Evolutionary conservation across 2,888 invertebrate genomes (phyloP).

Genomic region (Carpatolechia fugitivella): DNA sequence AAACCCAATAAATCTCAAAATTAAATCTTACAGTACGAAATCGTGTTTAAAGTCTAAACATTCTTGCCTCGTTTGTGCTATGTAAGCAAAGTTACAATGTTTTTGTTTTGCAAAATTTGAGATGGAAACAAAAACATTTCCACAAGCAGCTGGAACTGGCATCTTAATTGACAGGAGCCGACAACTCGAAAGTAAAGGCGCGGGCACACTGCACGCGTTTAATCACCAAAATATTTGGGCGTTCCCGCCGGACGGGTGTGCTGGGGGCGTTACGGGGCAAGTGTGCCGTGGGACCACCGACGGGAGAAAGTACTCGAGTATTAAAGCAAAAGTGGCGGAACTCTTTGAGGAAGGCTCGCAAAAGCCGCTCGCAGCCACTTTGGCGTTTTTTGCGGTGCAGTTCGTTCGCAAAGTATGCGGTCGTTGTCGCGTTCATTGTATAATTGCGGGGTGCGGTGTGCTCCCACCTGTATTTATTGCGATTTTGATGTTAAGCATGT

Average conservation of each 20-base stretch:
- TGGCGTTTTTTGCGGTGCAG: constrained; percentile 55
- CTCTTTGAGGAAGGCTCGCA: constrained; percentile 42
- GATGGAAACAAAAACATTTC: constrained; percentile 32
- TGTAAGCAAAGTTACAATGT: no score
- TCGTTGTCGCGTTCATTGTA: constrained; percentile 35
- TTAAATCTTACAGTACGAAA: no score
- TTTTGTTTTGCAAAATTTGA: constrained; percentile 10
- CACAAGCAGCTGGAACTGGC: constrained; percentile 17
- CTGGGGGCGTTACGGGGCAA: constrained; percentile 49
- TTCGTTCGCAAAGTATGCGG: constrained; percentile 56
- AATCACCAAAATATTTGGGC: constrained; percentile 69
- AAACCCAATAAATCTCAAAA: no score
- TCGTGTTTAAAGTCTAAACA: no score
- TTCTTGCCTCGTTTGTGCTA: no score
- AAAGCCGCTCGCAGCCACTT: constrained; percentile 39
- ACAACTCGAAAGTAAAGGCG: constrained; percentile 60
- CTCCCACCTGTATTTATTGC: constrained; percentile 35
- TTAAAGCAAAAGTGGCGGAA: constrained; percentile 49
- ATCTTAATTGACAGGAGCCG: constrained; percentile 58
- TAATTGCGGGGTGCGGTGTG: constrained; percentile 55
- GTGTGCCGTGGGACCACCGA: constrained; percentile 66
- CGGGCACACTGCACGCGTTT: constrained; percentile 54
- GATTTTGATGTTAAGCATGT: constrained; percentile 9
- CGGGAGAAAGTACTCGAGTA: constrained; percentile 61
- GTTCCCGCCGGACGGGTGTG: constrained; percentile 59